These are phyloP conservation scores for Metacarcinus magister DNA, from an alignment of 2,888 invertebrate genomes.

Conservation along the genomic window DNA sequence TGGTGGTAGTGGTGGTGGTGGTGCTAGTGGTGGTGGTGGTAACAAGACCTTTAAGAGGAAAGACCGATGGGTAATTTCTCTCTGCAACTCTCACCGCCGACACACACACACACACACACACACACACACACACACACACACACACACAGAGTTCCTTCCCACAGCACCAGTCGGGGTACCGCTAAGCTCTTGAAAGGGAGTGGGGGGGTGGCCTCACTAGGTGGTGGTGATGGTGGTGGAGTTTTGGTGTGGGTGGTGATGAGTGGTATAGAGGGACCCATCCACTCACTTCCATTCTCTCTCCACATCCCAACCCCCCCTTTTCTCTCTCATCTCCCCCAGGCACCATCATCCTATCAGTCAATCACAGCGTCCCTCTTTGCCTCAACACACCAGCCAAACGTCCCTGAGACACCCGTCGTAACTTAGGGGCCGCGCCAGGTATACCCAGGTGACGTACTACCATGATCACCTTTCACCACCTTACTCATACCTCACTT, in stretches of 20 bases:
- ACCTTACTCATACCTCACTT: neutral
- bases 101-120: neutral
- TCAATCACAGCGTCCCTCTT: neutral
- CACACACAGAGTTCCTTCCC: neutral
- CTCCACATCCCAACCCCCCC: neutral
- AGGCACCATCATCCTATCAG: neutral
- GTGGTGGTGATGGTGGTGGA: neutral
- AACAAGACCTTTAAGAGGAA: too few species aligned
- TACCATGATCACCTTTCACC: neutral
- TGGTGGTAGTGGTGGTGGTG: constrained; percentile 23
- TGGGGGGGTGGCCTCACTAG: neutral
- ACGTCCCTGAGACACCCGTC: too few species aligned
- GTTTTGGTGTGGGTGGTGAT: too few species aligned
- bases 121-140: constrained; percentile 27
- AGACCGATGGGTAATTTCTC: neutral
- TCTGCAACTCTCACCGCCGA: neutral
- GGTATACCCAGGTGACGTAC: neutral
- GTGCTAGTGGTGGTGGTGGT: neutral
- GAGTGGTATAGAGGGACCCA: neutral
- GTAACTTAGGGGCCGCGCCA: too few species aligned
- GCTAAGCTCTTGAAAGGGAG: too few species aligned
- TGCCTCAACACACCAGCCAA: neutral
- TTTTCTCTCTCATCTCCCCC: constrained; percentile 12
- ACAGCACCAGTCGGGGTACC: too few species aligned
- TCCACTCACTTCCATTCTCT: neutral